Evolutionary conservation across 2,113 vertebrate species (phyloP).

Genomic region (Oxygymnocypris stewartii): DNA sequence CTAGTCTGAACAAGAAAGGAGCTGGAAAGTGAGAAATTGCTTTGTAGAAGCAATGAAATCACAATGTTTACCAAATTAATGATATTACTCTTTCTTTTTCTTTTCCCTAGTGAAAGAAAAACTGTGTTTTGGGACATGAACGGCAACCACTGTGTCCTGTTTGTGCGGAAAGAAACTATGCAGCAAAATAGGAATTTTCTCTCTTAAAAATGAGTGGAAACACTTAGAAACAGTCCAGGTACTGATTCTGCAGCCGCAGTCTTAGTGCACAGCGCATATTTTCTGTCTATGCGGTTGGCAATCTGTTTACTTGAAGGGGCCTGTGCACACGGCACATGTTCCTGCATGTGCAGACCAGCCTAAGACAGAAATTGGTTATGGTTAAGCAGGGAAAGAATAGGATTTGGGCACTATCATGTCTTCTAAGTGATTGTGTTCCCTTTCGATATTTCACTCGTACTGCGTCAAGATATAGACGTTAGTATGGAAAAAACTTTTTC

Average conservation of each 20-base stretch:
- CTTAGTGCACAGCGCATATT: constrained; percentile 72
- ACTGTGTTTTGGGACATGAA: constrained; percentile 59
- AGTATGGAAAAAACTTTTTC: too few relatives aligned
- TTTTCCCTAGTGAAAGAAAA: constrained; percentile 59
- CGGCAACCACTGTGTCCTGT: constrained; percentile 65
- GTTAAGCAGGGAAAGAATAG: constrained; percentile 44
- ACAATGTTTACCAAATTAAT: constrained; percentile 57
- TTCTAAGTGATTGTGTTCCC: neutral
- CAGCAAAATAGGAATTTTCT: constrained; percentile 62
- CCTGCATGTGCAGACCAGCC: constrained; percentile 69
- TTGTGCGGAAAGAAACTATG: constrained; percentile 64
- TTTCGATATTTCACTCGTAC: too few relatives aligned
- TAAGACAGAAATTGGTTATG: constrained; percentile 55
- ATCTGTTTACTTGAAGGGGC: constrained; percentile 76
- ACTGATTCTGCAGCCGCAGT: constrained; percentile 70
- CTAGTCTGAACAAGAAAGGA: constrained; percentile 5
- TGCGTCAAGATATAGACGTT: too few relatives aligned
- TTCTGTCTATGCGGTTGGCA: constrained; percentile 77
- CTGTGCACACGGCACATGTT: constrained; percentile 70
- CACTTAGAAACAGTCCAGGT: constrained; percentile 73
- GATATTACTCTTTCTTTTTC: constrained; percentile 49
- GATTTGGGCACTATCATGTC: neutral
- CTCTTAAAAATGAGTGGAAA: constrained; percentile 71
- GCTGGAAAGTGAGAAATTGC: constrained; percentile 35
- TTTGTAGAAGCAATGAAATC: constrained; percentile 21